Evolutionary conservation across 2,797 vertebrate genomes (phyloP).

Genomic region (Mus caroli): DNA sequence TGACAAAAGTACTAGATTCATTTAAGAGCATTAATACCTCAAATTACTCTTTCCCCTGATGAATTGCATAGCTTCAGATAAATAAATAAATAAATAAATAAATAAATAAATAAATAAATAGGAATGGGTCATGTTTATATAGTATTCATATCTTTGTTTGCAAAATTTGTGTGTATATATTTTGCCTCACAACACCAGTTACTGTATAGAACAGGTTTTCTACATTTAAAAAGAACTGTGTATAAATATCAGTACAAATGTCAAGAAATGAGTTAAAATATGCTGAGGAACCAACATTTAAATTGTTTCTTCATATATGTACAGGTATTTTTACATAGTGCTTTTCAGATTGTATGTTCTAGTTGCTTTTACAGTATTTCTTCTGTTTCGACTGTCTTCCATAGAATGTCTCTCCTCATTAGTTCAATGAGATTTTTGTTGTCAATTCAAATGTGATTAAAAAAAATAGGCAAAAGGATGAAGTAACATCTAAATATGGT

Average conservation of each 20-base stretch:
- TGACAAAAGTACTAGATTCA: neutral
- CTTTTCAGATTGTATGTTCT: neutral
- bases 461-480: neutral
- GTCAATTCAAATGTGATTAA: neutral
- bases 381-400: neutral
- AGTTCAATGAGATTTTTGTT: neutral
- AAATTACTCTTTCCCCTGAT: neutral
- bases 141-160: neutral
- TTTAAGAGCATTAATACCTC: neutral
- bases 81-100: constrained; percentile 31
- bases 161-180: neutral
- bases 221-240: neutral
- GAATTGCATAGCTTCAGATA: neutral
- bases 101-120: constrained; percentile 24
- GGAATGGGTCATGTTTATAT: neutral
- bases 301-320: neutral
- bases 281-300: neutral
- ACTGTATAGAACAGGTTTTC: neutral
- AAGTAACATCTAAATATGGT: neutral
- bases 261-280: neutral
- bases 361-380: neutral
- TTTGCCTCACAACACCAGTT: neutral
- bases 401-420: neutral
- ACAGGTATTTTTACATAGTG: neutral
- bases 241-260: neutral